Evolutionary conservation across 2,888 invertebrate species (phyloP), one percentile per base, ranked within the genome.

Genomic region (Herminia tarsipennalis): DNA sequence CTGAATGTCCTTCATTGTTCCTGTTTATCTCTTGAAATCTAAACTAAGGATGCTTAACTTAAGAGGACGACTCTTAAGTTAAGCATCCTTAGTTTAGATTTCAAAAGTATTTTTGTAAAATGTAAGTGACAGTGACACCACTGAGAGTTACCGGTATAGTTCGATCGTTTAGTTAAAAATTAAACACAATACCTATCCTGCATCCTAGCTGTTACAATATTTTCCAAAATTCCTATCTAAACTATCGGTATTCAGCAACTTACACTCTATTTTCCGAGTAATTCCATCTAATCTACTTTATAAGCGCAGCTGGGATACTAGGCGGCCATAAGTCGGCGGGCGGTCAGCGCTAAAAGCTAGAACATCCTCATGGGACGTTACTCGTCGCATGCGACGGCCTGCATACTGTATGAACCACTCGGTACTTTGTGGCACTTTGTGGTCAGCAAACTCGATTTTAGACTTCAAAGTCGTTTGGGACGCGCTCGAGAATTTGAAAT

Each of bases 371-470:
- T 63, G 78, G 75, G 77, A 76, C 66, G 59, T 52, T 66, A 66
- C 65, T 61, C 55, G 59, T 61, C 61, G 70, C 68, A 70, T 70
- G 73, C 71, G 66, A 68, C 66, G 65, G 61, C 73, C 76, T 85
- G 87, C 88, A 88, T 88, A 88, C 83, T 81, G 76, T 81, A 88
- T 84, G 83, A 83, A 81, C 70, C 64, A 56, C 66, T 64, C 40
- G 21, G 29, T 49, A 69, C 73, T 72, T 74, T 75, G 78, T 73
- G 86, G 83, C 62, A 73, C 77, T 76, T 78, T 79, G 81, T 76
- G 88, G 86, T 86, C 88, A 86, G 83, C 78, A 85, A 88, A 90
- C 85, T 89, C 86, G 83, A 89, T 89, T 89, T 80, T 79, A 77
- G 82, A 87, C 88, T 86, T 89, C 90, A 89, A 90, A 90, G 90